Percentiles rank a stretch among this genome's conserved stretches.
These are phyloP conservation scores for Jacana jacana DNA, from an alignment of 2,113 vertebrate species.

Conservation along the genomic window DNA sequence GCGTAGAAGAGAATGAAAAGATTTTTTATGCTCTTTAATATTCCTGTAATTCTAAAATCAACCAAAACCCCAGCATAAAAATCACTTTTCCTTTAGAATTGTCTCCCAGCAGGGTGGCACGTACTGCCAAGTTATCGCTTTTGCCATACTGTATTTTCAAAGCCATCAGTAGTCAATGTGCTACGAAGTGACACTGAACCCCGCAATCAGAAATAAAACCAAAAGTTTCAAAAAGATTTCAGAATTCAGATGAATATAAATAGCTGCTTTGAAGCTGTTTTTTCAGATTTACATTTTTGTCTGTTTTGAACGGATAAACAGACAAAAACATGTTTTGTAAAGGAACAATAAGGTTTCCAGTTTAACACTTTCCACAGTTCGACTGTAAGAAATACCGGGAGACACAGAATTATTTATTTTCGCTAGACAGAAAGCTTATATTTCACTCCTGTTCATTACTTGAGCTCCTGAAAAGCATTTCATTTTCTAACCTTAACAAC, in stretches of 20 bases:
- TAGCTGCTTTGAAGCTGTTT: conserved; percentile 38
- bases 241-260: conserved; percentile 38
- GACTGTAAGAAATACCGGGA: neutral
- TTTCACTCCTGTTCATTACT: neutral
- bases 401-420: conserved; percentile 27
- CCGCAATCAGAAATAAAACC: neutral
- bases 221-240: conserved; percentile 34
- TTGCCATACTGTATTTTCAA: neutral
- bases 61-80: neutral
- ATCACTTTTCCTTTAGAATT: neutral
- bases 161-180: neutral
- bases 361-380: neutral
- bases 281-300: conserved; percentile 45
- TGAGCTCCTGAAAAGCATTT: neutral
- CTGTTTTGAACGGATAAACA: neutral
- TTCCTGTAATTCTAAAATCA: conserved; percentile 6
- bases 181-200: conserved; percentile 3
- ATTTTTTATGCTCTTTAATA: neutral
- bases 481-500: neutral
- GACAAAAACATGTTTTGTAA: conserved; percentile 8
- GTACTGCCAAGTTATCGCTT: neutral
- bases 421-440: neutral
- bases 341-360: neutral
- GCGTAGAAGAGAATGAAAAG: neutral
- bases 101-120: conserved; percentile 6